Base-by-base conservation (phyloP, 2,113 vertebrate genomes). In the Thunnus thynnus region DNA sequence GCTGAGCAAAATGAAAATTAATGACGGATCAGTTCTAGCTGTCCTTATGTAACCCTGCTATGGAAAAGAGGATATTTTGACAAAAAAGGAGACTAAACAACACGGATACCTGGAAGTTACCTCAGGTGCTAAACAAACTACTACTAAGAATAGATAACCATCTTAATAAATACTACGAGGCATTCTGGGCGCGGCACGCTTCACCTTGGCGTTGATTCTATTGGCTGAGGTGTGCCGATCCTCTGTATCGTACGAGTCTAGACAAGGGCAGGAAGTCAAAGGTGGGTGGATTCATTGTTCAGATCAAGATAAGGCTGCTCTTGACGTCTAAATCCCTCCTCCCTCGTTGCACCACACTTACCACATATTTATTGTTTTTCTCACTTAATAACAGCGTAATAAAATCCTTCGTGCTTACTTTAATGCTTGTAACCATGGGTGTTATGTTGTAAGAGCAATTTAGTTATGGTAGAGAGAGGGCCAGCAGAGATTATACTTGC, bases 61-160 rank as follows among this genome's bases (percentile, higher is more conserved):
- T 65, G 36, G 18, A 51, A 22, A 66, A 20, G 3, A 11, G 4
- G 20, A 44, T 25, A 62, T 58, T 60, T 47, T 20, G 16, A 4
- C 6, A 25, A 20, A 60, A 80, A 9, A 48, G 18, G 47, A 18
- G 54, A 55, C 60, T 16, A 30, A 58, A 50, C 46, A 62, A 55
- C 12, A 9, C 57, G 16, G 32, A 27, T 13, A 62, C 47, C 69
- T 64, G 72, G 10, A 76, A 13, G 17, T 62, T 22, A 57, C 13
- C 50, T 72, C 62, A 76, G 51, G 41, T 50, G 67, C 36, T 20
- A 20, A 22, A 17, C 3, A 16, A 47, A 22, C 48, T 69, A 41
- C 9, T 8, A 41, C 85, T 89, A 82, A 83, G 44, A 86, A 88
- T 88, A 87, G 86, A 67, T 11, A 9, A 63, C 14, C 8, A 25